phyloP scores from a whole-genome alignment of 2,797 vertebrate species.

The Tapera naevia region DNA sequence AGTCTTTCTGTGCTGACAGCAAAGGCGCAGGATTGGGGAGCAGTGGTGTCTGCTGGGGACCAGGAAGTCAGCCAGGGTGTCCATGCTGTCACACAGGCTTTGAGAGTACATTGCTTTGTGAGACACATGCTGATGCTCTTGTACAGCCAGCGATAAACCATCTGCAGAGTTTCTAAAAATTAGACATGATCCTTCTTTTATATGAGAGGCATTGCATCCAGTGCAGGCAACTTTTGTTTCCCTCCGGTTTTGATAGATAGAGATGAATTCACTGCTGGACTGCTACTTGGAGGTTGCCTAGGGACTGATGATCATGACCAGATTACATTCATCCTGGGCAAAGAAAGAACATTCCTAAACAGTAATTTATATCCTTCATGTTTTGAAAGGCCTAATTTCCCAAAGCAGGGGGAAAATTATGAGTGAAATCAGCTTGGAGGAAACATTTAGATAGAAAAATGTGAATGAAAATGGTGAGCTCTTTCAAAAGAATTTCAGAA shows the following conservation, averaged over 20 bases:
- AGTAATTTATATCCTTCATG: conserved; percentile 64
- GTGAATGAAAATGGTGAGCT: conserved; percentile 66
- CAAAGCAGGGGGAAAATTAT: conserved; percentile 58
- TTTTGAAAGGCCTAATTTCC: conserved; percentile 65
- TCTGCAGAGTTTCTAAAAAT: background rate
- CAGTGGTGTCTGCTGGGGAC: background rate
- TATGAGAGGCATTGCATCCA: background rate
- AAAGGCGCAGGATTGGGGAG: background rate
- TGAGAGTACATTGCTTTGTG: background rate
- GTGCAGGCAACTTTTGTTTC: background rate
- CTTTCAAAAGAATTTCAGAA: conserved; percentile 64
- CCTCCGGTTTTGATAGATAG: background rate
- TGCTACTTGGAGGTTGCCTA: conserved; percentile 48
- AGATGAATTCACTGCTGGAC: conserved; percentile 39
- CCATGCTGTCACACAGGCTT: background rate
- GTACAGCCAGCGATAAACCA: background rate
- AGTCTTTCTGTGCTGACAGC: background rate
- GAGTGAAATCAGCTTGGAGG: conserved; percentile 56
- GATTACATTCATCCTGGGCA: conserved; percentile 55
- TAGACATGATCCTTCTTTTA: background rate
- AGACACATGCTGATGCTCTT: background rate
- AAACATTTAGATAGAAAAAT: conserved; percentile 67
- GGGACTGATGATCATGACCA: conserved; percentile 49
- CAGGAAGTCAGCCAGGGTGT: background rate
- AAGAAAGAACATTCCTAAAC: conserved; percentile 57